Base-by-base conservation (phyloP, 1,140 invertebrate genomes). In the Carcinoscorpius rotundicauda region DNA sequence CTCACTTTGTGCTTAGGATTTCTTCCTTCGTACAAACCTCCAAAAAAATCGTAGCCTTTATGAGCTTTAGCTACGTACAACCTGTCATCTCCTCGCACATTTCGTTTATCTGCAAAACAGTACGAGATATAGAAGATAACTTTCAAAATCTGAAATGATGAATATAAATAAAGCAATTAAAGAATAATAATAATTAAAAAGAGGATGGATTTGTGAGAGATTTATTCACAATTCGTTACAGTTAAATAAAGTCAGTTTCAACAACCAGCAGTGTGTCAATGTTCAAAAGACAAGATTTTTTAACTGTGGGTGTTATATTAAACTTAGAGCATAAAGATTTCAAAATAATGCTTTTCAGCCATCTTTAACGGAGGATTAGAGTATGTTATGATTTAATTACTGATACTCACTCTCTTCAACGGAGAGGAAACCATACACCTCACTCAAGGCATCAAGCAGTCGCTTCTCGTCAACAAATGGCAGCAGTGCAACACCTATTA, bases 381-480 rank as follows among this genome's bases (percentile, higher is more conserved):
- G 66, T 60, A 4, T 11, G 4, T 8, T 71, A 66, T 6, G 51
- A 61, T 72, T 72, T 9, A 55, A 55, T 8, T 3, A 55, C n/a
- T 8, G 6, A 8, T 51, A 68, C 67, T 76, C 74, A 79, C 86
- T 84, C 80, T 98, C 94, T 67, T 86, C 89, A 55, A 83, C 78
- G 2, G 91, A 89, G 51, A 98, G 78, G 62, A 84, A 78, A 3
- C 82, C 76, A 73, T 97, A 94, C 71, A 88, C 91, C 4, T 85
- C 83, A 68, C 85, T 79, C 29, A 99, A 78, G 3, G 94, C 91
- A 71, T 87, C 87, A 73, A 96, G 89, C 48, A 99, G 81, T 67
- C 96, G 80, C 58, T 82, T 83, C 78, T 99, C 96, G 74, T 99
- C 95, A 1, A 99, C 97, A 81, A 99, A 99, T 52, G 97, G 97